Evolutionary conservation across 1,140 invertebrate genomes (phyloP).

Genomic region (Hylaeus anthracinus): DNA sequence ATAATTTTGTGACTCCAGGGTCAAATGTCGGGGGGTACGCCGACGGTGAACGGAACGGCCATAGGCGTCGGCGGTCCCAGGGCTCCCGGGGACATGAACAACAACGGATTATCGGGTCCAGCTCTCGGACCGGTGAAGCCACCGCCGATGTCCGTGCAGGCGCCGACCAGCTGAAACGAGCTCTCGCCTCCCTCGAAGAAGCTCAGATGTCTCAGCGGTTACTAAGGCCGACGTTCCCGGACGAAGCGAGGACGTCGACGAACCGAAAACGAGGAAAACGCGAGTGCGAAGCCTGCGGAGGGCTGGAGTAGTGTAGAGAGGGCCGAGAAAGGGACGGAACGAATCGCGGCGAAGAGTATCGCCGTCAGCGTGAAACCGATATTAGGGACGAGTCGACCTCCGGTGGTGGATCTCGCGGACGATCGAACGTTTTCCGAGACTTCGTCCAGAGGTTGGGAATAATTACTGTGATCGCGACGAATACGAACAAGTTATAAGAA

Average conservation of each 20-base stretch:
- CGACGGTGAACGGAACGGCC: conserved; percentile 76
- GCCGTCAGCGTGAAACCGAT: too few relatives aligned
- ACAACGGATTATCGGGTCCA: conserved; percentile 78
- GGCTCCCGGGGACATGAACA: conserved; percentile 79
- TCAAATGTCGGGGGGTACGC: conserved; percentile 75
- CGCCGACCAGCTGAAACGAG: conserved; percentile 80
- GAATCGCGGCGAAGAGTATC: too few relatives aligned
- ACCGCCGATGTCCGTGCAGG: conserved; percentile 78
- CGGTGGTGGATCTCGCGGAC: conserved; percentile 20
- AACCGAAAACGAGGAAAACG: not conserved
- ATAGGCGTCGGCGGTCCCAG: conserved; percentile 73
- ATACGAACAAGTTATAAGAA: conserved; percentile 55
- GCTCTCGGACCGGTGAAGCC: conserved; percentile 78
- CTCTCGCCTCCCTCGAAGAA: conserved; percentile 77
- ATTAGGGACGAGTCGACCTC: not conserved
- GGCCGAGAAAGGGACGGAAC: not conserved
- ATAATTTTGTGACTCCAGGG: conserved; percentile 69
- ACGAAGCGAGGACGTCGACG: conserved; percentile 11
- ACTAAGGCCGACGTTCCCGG: conserved; percentile 64
- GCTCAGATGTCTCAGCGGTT: conserved; percentile 78
- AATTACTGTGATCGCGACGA: conserved; percentile 64
- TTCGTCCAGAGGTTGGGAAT: conserved; percentile 19
- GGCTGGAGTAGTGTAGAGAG: not conserved
- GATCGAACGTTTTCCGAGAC: conserved; percentile 23
- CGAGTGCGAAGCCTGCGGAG: not conserved